These are phyloP conservation scores for Eptatretus atami DNA, from an alignment of 2,797 vertebrate species.

Conservation along the genomic window DNA sequence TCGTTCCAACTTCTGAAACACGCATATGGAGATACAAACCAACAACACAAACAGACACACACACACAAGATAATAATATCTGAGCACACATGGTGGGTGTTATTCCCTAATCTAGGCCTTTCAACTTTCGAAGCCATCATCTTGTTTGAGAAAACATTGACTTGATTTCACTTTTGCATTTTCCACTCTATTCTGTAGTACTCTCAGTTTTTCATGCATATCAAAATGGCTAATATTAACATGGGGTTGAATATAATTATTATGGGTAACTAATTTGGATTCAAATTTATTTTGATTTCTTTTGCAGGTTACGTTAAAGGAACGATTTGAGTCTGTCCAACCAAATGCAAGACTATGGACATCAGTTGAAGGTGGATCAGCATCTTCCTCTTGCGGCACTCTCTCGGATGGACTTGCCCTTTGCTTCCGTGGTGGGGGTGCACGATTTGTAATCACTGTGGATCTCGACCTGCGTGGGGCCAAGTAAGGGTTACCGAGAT, in stretches of 20 bases:
- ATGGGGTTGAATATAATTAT: no score
- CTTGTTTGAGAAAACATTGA: no score
- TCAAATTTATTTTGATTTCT: neutral
- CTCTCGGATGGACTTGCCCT: conserved; percentile 63
- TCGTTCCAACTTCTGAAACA: no score
- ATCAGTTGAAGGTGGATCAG: conserved; percentile 54
- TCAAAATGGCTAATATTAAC: no score
- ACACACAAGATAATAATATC: no score
- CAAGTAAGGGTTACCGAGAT: conserved; percentile 28
- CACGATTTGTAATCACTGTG: conserved; percentile 55
- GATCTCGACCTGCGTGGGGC: conserved; percentile 76
- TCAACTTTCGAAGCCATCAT: no score
- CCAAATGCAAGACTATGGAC: conserved; percentile 52
- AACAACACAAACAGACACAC: no score
- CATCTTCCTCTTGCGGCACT: conserved; percentile 65
- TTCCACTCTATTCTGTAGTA: no score
- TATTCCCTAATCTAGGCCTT: no score
- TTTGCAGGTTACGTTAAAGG: conserved; percentile 54
- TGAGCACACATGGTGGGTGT: no score
- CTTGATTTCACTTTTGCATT: no score
- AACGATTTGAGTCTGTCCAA: conserved; percentile 78
- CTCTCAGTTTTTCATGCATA: neutral
- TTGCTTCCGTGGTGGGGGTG: conserved; percentile 54
- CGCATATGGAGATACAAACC: no score
- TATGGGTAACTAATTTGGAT: neutral